A percentile compares a stretch with the other conserved stretches of the same genome.
phyloP scores from a whole-genome alignment of 2,797 vertebrate species.

The Euphonia xanthogaster region DNA sequence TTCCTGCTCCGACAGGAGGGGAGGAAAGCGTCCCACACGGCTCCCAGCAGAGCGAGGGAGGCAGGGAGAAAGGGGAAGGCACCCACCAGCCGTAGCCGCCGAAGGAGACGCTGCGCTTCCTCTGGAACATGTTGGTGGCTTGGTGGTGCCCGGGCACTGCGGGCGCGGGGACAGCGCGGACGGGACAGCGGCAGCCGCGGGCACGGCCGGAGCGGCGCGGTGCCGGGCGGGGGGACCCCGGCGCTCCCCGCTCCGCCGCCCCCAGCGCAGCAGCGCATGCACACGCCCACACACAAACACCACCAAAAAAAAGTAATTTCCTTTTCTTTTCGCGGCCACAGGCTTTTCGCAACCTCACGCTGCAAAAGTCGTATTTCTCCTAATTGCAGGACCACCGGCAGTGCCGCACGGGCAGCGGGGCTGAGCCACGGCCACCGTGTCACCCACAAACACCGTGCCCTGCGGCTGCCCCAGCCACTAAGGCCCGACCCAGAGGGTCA shows the following conservation, averaged over 20 bases:
- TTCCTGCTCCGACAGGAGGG: rapidly evolving
- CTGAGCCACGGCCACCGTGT: rapidly evolving
- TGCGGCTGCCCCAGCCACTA: neutral
- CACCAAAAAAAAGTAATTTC: slow-evolving; percentile 32
- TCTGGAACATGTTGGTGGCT: slow-evolving; percentile 83
- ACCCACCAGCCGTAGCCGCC: slow-evolving; percentile 95
- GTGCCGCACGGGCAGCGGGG: rapidly evolving
- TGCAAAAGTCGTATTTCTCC: neutral
- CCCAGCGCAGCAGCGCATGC: neutral
- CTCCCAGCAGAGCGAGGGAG: neutral
- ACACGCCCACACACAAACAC: neutral
- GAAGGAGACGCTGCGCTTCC: slow-evolving; percentile 93
- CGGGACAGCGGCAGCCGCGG: neutral
- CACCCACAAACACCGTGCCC: rapidly evolving
- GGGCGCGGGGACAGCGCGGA: neutral
- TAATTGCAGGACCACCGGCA: neutral
- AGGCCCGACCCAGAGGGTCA: neutral
- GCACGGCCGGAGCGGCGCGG: neutral
- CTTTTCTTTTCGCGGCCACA: neutral
- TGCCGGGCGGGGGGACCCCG: neutral
- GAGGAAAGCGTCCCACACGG: rapidly evolving
- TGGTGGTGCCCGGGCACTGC: neutral
- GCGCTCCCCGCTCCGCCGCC: neutral
- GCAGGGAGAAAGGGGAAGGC: neutral
- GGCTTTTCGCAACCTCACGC: neutral